Percentiles rank a stretch among this genome's conserved stretches.
These are phyloP conservation scores for Drosophila orena DNA, from an alignment of 1,140 invertebrate genomes.

Conservation along the genomic window DNA sequence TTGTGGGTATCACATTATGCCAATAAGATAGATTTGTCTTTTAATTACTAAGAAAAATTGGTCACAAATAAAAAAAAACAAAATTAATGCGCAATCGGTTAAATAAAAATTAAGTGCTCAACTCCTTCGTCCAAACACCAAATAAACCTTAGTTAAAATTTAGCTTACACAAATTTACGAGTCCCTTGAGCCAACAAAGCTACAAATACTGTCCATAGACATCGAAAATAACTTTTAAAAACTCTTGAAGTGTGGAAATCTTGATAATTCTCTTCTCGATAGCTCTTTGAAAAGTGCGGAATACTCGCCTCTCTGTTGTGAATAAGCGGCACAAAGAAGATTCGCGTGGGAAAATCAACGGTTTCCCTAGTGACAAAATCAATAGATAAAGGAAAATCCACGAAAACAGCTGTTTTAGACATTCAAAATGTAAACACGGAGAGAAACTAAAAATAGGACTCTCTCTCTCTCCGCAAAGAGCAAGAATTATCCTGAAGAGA, in stretches of 20 bases:
- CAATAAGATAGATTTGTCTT: too few species aligned
- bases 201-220: slow-evolving; percentile 13
- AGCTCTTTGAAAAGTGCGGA: not conserved
- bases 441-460: slow-evolving; percentile 56
- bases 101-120: slow-evolving; percentile 4
- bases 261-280: slow-evolving; percentile 17
- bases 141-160: slow-evolving; percentile 1
- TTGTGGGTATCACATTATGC: too few species aligned
- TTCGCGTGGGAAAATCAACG: slow-evolving; percentile 22
- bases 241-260: slow-evolving; percentile 1
- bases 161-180: slow-evolving; percentile 4
- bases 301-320: slow-evolving; percentile 62
- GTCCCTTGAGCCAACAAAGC: slow-evolving; percentile 16
- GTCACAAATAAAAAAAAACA: not conserved
- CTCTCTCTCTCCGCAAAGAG: slow-evolving; percentile 25
- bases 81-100: not conserved
- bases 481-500: not conserved
- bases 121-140: not conserved
- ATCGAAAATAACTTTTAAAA: slow-evolving; percentile 22
- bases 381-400: slow-evolving; percentile 63
- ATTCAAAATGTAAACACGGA: slow-evolving; percentile 54
- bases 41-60: too few species aligned
- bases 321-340: slow-evolving; percentile 63
- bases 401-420: slow-evolving; percentile 60
- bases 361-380: slow-evolving; percentile 67